Conservation (phyloP, 2,797 vertebrate species). For the Oreochromis mossambicus region DNA sequence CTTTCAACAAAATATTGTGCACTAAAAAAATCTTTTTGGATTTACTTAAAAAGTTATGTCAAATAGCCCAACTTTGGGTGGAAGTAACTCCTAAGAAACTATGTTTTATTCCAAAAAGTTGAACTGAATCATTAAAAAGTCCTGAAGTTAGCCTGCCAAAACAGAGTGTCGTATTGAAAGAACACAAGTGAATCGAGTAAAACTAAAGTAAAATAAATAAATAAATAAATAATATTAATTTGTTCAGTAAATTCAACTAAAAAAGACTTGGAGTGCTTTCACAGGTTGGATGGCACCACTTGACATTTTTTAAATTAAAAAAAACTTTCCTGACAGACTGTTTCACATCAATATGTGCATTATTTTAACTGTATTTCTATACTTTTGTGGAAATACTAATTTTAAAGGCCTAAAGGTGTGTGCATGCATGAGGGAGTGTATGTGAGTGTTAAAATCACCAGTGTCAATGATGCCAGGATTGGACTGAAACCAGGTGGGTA, state of each 20-base stretch:
- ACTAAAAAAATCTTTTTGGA: background rate
- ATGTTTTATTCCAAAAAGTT: background rate
- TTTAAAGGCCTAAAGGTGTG: background rate
- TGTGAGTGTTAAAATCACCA: constrained; percentile 45
- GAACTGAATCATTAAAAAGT: background rate
- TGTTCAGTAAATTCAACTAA: background rate
- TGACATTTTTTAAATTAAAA: background rate
- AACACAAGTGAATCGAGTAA: background rate
- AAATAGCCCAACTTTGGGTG: background rate
- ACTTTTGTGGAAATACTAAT: background rate
- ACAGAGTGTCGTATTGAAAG: background rate
- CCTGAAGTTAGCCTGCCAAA: background rate
- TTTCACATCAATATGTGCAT: background rate
- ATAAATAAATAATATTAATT: background rate
- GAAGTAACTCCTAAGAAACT: background rate
- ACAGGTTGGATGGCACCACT: background rate
- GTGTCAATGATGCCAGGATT: constrained; percentile 77
- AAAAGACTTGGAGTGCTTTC: background rate
- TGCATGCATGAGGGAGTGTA: background rate
- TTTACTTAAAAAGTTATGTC: background rate
- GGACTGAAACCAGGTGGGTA: constrained; percentile 79
- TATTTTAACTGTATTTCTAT: background rate
- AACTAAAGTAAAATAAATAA: accelerated
- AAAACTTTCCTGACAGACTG: background rate
- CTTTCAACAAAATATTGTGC: background rate